Evolutionary conservation across 2,888 invertebrate genomes (phyloP), one percentile per base, ranked within the genome.

Genomic region (Heliconius cydno): DNA sequence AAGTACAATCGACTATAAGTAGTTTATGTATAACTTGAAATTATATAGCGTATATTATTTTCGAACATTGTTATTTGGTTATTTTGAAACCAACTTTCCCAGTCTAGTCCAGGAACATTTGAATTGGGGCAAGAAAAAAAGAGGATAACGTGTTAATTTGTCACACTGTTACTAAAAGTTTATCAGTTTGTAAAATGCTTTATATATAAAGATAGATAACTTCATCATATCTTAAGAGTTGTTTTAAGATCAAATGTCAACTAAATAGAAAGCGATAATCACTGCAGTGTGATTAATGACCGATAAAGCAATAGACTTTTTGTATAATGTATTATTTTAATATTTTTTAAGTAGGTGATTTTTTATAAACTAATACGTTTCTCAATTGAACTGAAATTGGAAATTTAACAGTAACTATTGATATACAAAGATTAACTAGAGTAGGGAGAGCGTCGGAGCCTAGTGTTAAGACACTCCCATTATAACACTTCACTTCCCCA

Each of bases 261-360:
- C n/a, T 34, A 52, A 73, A 60, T 73, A 73, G 73, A 73, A 73
- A 73, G 57, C 7, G 57, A 73, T 72, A 72, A 72, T n/a, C 19
- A 30, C 57, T 22, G 46, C 30, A 22, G 9, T 25, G 30, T 71
- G 71, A 72, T 72, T 57, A 72, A 72, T 57, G 22, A 34, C 22
- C 30, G 30, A 57, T 34, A 30, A 57, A 1, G n/a, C 72, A 13
- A n/a, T 9, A 28, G 19, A 52, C 12, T n/a, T 57, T 57, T 13
- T 6, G 22, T 72, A 12, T 25, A 34, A 7, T 34, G 34, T 41
- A 3, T 41, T 41, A 41, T 41, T 41, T 41, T 34, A 34, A 46
- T 30, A 72, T 4, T 52, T 19, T 63, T 63, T 63, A 63, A 10
- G n/a, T 12, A 63, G n/a, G 10, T 25, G 13, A 9, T 60, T 91